Evolutionary conservation across 1,140 invertebrate genomes (phyloP).

Genomic region (Penaeus japonicus): DNA sequence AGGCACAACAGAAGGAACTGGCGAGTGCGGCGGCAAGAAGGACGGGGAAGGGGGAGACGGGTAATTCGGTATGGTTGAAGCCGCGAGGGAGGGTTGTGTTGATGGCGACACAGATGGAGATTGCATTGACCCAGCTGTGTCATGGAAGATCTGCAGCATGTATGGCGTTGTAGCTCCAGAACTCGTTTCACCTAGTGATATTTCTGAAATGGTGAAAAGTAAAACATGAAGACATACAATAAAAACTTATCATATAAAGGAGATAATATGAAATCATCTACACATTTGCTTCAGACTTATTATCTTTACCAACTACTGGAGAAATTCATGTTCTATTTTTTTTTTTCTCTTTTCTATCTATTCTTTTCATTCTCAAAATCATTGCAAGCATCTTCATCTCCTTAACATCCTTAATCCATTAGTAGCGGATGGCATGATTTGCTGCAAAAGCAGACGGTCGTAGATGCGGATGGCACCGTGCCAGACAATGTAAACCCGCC

Average conservation of each 20-base stretch:
- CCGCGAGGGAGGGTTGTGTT: constrained; percentile 38
- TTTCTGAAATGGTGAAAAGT: constrained; percentile 31
- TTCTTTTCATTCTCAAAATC: too few relatives aligned
- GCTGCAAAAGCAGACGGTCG: too few relatives aligned
- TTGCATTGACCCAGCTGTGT: constrained; percentile 40
- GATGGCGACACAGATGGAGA: constrained; percentile 24
- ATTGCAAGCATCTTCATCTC: too few relatives aligned
- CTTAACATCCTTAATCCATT: too few relatives aligned
- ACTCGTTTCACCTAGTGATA: constrained; percentile 31
- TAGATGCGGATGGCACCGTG: too few relatives aligned
- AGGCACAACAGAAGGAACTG: constrained; percentile 2
- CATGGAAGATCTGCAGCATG: constrained; percentile 35
- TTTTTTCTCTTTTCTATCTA: too few relatives aligned
- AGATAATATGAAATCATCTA: not conserved
- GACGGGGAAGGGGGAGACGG: constrained; percentile 34
- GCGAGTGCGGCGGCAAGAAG: not conserved
- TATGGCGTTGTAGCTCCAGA: constrained; percentile 24
- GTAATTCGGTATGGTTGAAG: constrained; percentile 22
- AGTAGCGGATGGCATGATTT: too few relatives aligned
- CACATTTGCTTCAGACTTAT: too few relatives aligned
- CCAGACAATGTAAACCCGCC: too few relatives aligned
- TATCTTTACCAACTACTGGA: too few relatives aligned
- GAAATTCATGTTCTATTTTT: too few relatives aligned
- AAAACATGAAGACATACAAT: not conserved
- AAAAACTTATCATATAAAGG: not conserved